These are phyloP conservation scores for Denticeps clupeoides DNA, from an alignment of 2,797 vertebrate species.

Conservation along the genomic window DNA sequence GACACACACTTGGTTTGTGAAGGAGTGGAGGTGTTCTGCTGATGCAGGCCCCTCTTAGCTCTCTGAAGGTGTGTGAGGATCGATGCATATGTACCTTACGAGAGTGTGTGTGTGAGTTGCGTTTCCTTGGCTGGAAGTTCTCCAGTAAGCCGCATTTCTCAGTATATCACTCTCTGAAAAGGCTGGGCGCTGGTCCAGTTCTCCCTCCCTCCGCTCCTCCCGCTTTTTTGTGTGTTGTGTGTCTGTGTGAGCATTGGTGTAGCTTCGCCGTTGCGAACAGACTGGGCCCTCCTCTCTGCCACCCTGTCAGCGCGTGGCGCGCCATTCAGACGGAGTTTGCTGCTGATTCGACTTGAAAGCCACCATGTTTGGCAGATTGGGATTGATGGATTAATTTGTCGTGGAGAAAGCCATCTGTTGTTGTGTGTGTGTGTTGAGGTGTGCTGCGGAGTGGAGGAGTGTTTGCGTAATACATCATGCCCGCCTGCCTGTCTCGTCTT, in stretches of 20 bases:
- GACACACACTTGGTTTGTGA: too few species aligned
- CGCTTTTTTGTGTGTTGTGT: neutral
- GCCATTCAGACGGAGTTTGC: constrained; percentile 30
- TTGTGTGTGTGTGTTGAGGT: constrained; percentile 6
- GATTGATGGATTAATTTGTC: constrained; percentile 38
- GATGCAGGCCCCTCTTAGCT: too few species aligned
- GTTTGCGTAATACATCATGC: neutral
- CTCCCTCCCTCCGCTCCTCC: neutral
- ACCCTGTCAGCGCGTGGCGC: neutral
- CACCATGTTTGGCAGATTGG: constrained; percentile 33
- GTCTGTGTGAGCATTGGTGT: too few species aligned
- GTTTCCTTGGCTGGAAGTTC: too few species aligned
- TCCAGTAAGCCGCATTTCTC: too few species aligned
- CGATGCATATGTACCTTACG: too few species aligned
- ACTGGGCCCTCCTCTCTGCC: neutral
- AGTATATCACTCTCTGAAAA: too few species aligned
- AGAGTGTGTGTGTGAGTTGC: too few species aligned
- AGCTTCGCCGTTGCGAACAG: constrained; percentile 1
- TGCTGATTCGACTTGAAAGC: constrained; percentile 34
- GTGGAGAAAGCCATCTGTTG: constrained; percentile 31
- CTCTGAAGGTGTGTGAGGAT: too few species aligned
- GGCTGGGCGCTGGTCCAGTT: neutral
- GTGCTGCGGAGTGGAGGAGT: neutral
- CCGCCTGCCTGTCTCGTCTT: neutral
- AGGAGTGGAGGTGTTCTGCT: too few species aligned